A percentile compares a stretch with the other conserved stretches of the same genome.
phyloP scores from a whole-genome alignment of 2,113 vertebrate species.

The Peromyscus polionotus region DNA sequence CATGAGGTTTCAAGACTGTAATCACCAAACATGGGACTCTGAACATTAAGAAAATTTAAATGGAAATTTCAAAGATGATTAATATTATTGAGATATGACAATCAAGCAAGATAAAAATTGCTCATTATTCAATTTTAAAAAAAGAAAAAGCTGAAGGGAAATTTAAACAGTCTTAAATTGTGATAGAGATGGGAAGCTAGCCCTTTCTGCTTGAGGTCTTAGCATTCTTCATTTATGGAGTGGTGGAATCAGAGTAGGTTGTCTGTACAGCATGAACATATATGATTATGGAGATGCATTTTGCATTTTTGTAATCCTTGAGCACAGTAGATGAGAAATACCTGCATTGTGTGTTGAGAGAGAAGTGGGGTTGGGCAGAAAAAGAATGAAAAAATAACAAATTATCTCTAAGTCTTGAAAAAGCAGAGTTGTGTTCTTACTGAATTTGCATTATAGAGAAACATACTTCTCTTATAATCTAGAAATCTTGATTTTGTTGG shows the following conservation, averaged over 20 bases:
- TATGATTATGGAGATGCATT: background rate
- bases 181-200: background rate
- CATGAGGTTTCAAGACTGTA: background rate
- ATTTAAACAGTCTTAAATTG: background rate
- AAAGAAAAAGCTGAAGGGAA: background rate
- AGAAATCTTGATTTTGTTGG: background rate
- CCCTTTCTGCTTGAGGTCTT: background rate
- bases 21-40: background rate
- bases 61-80: conserved; percentile 18
- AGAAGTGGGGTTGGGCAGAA: rapidly evolving
- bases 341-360: background rate
- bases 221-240: background rate
- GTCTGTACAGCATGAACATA: background rate
- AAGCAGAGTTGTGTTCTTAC: background rate
- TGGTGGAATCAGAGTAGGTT: background rate
- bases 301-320: background rate
- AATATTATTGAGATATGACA: conserved; percentile 56
- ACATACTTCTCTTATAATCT: background rate
- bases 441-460: background rate
- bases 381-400: background rate
- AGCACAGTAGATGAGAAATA: background rate
- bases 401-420: background rate
- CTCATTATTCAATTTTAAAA: conserved; percentile 18
- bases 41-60: conserved; percentile 18
- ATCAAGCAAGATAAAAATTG: conserved; percentile 15